Evolutionary conservation across 2,797 vertebrate genomes (phyloP), one percentile per base, ranked within the genome.

Genomic region (Brotogeris chrysoptera): DNA sequence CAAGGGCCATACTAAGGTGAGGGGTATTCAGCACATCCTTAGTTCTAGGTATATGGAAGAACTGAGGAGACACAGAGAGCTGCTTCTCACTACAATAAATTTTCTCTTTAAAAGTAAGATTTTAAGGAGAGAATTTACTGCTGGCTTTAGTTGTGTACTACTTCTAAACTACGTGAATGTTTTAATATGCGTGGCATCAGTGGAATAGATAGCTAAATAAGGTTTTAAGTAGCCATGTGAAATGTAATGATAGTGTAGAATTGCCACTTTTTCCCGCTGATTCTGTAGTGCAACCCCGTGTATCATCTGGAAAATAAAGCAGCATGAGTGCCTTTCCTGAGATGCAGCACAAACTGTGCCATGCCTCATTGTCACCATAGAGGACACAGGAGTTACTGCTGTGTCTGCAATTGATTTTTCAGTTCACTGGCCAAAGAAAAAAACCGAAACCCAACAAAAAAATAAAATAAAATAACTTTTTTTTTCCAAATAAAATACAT

Each of bases 371-470:
- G 83, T 92, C 71, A 88, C 55, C 44, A 74, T 30, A 50, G 83
- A 96, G 60, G 90, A 94, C 66, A 74, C 44, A 84, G 81, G 34
- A 93, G 60, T 90, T 80, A 85, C 94, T 87, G 52, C 93, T 94
- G 63, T 85, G 94, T 74, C 86, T 82, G 68, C 86, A 95, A 94
- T 93, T 95, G 88, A 92, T 95, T 93, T 96, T 96, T 94, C 65
- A 57, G 43, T 94, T 94, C 71, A 53, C 68, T 92, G 21, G 47
- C 63, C 80, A 90, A 30, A 10, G 25, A 2, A 5, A n/a, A n/a
- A 38, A n/a, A n/a, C 32, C 20, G 3, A 57, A 57, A 34, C 21
- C 14, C 14, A 34, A 24, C 7, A 57, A 36, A 14, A 24, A 36
- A 57, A 24, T 23, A n/a, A 21, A 39, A 39, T 13, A 39, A 39